Evolutionary conservation across 2,113 vertebrate genomes (phyloP), one percentile per base, ranked within the genome.

Genomic region (Cephalopterus ornatus): DNA sequence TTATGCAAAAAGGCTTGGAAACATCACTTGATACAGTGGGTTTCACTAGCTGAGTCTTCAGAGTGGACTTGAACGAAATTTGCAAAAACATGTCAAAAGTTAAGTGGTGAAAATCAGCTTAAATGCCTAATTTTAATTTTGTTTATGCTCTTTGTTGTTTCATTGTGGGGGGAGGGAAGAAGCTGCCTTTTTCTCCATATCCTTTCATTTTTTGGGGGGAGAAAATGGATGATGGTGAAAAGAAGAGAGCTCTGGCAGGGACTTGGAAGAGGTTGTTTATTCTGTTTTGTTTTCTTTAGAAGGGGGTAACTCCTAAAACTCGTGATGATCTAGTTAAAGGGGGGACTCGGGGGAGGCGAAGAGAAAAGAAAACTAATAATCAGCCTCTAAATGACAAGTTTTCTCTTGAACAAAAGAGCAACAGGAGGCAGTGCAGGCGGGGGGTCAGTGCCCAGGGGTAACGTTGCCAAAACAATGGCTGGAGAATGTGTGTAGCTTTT

Each of bases 281-380:
- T 96, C 95, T 97, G 89, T 96, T 98, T 97, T 95, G 85, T 94
- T 98, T 97, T 94, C 94, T 87, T 95, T 92, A 94, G 89, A 97
- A 96, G 97, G 85, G 89, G 82, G 82, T 76, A 92, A 92, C 82
- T 94, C 75, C 77, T 85, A 92, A 97, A 97, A 96, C 84, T 95
- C 81, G 72, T 95, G 92, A 93, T 95, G 83, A 96, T 97, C 93
- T 85, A 96, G 89, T 97, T 97, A 93, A 96, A 94, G 91, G 85
- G 85, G 73, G 59, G 62, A 84, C 75, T 95, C 89, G 39, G 81
- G 71, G 72, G 72, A 71, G 49, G 49, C 35, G 44, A 50, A 66
- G 85, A 97, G 94, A 97, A 97, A 94, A 91, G 95, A 96, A 96
- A 97, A 97, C 92, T 97, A 97, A 94, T 96, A 96, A 97, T 97